Percentiles rank a stretch among this genome's conserved stretches.
These are phyloP conservation scores for Peromyscus aztecus DNA, from an alignment of 2,797 vertebrate species.

Conservation along the genomic window DNA sequence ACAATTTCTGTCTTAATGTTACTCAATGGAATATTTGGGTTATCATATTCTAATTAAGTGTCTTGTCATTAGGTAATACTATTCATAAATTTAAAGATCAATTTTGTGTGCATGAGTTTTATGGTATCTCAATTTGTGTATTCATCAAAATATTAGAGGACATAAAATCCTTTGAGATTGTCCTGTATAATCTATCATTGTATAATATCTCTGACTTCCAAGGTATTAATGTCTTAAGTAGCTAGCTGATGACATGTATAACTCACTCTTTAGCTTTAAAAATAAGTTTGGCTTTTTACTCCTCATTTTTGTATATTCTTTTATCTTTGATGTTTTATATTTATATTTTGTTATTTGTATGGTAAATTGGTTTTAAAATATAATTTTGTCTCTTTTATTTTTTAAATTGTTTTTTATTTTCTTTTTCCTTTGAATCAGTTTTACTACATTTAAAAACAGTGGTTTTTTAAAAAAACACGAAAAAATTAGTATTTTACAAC, in stretches of 20 bases:
- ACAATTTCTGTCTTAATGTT: slow-evolving; percentile 40
- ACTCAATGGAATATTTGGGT: neutral
- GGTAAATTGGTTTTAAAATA: neutral
- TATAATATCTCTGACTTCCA: neutral
- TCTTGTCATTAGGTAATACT: slow-evolving; percentile 5
- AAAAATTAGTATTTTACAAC: slow-evolving; percentile 13
- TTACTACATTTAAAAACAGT: slow-evolving; percentile 37
- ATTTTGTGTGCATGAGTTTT: slow-evolving; percentile 37
- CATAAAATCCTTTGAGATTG: neutral
- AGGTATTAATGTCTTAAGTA: neutral
- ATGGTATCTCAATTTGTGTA: slow-evolving; percentile 15
- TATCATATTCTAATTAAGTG: neutral
- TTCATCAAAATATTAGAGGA: slow-evolving; percentile 27
- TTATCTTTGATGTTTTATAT: slow-evolving; percentile 12
- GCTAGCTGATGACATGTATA: neutral
- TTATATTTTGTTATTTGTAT: slow-evolving; percentile 1
- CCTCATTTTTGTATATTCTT: slow-evolving; percentile 3
- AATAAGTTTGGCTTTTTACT: neutral
- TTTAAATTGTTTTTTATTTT: slow-evolving; percentile 1
- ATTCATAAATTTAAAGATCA: slow-evolving; percentile 2
- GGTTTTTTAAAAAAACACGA: neutral
- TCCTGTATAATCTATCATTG: slow-evolving; percentile 1
- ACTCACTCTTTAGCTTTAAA: neutral
- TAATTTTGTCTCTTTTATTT: slow-evolving; percentile 19
- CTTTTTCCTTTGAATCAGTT: slow-evolving; percentile 4